Evolutionary conservation across 2,797 vertebrate genomes (phyloP), one percentile per base, ranked within the genome.

Genomic region (Thripadectes ignobilis): DNA sequence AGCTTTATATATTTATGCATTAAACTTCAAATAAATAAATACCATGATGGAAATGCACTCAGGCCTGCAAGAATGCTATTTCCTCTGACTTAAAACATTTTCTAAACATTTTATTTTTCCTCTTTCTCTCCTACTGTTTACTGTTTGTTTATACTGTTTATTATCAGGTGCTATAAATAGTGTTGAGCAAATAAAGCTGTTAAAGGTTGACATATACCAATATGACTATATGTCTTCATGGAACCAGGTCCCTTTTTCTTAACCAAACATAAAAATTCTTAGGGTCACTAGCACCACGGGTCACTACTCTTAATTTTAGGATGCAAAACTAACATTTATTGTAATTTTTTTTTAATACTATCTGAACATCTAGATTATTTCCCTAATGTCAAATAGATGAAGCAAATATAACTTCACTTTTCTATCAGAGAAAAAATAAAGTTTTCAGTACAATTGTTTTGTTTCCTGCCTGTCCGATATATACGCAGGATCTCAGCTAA

Each of bases 21-120:
- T 85, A 94, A 76, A 20, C 13, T 93, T 92, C 77, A 88, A 84
- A 78, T 66, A 88, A 90, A 69, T 88, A 90, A 93, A 62, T 57
- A 81, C 3, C 10, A 6, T 14, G 23, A 81, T 45, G 30, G 22
- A 92, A 93, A 90, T 81, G 8, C 24, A 77, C 19, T 90, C 43
- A 78, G 45, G 24, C 17, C 54, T 78, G 6, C 12, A 92, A 88
- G 13, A 86, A 71, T 20, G 8, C 57, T 65, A 72, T 72, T 92
- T 78, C n/a, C 57, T 57, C 30, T 84, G 13, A 61, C 27, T 72
- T 68, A 49, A 88, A 92, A 48, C 6, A 18, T 81, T 84, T 71
- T 57, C 74, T 24, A 81, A 84, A 46, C 18, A 30, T 41, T 52
- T 78, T 68, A 30, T 74, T 89, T 75, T 93, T 59, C 22, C 7